phyloP scores from a whole-genome alignment of 2,113 vertebrate genomes.

The Sander lucioperca region DNA sequence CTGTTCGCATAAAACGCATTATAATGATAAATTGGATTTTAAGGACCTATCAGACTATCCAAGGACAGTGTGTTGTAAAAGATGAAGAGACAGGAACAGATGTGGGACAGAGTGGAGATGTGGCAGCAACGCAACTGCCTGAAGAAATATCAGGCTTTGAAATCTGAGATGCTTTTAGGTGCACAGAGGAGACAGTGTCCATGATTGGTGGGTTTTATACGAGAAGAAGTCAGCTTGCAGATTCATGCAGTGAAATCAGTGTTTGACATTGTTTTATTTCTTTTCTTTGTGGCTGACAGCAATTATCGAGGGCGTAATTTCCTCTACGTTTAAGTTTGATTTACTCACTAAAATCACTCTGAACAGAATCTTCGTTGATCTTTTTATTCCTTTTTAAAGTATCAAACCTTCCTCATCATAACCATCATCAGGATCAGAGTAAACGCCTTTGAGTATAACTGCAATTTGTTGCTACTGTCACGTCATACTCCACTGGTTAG shows the following conservation, averaged over 20 bases:
- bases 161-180: slow-evolving; percentile 40
- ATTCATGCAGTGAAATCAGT: slow-evolving; percentile 6
- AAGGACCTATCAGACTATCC: slow-evolving; percentile 52
- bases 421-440: background rate
- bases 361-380: background rate
- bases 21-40: slow-evolving; percentile 64
- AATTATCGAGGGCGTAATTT: background rate
- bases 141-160: slow-evolving; percentile 32
- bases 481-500: too few relatives aligned
- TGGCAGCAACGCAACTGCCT: background rate
- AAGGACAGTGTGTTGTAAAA: slow-evolving; percentile 46
- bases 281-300: background rate
- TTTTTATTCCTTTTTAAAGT: background rate
- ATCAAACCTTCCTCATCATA: background rate
- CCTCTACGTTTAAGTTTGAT: background rate
- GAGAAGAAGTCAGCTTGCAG: background rate
- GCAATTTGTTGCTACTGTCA: background rate
- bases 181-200: slow-evolving; percentile 2
- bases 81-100: slow-evolving; percentile 32
- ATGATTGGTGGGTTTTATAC: slow-evolving; percentile 3
- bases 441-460: background rate
- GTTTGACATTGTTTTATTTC: background rate
- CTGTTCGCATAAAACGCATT: slow-evolving; percentile 47
- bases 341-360: too few relatives aligned
- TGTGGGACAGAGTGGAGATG: slow-evolving; percentile 39